These are phyloP conservation scores for Epirrhoe tristata DNA, from an alignment of 2,888 invertebrate genomes.

Conservation along the genomic window DNA sequence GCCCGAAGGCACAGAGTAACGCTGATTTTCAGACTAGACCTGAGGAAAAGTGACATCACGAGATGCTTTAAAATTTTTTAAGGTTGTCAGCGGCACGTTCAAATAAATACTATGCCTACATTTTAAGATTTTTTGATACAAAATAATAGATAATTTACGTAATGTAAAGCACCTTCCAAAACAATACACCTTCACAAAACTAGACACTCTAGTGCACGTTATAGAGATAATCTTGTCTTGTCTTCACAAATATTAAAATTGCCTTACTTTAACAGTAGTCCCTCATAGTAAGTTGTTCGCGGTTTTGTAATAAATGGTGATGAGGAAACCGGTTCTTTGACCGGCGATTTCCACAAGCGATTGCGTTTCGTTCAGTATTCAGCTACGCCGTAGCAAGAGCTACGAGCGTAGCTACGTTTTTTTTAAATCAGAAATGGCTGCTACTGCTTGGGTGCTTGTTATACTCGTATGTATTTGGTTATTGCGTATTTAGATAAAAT, in stretches of 20 bases:
- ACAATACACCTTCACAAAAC: too few relatives aligned
- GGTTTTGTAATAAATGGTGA: conserved; percentile 47
- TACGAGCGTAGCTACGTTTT: conserved; percentile 22
- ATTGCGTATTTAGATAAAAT: not conserved
- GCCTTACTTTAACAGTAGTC: conserved; percentile 27
- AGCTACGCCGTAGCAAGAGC: conserved; percentile 31
- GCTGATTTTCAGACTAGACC: too few relatives aligned
- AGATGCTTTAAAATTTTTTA: too few relatives aligned
- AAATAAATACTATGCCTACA: too few relatives aligned
- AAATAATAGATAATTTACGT: too few relatives aligned
- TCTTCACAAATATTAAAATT: conserved; percentile 9
- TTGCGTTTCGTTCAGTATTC: conserved; percentile 25
- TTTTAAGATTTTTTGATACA: too few relatives aligned
- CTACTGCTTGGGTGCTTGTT: not conserved
- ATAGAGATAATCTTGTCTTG: too few relatives aligned
- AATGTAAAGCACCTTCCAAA: too few relatives aligned
- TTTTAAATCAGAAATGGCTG: not conserved
- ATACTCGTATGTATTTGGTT: not conserved
- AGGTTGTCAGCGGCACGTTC: too few relatives aligned
- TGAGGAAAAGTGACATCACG: too few relatives aligned
- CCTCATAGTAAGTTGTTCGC: conserved; percentile 40
- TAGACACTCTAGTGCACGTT: too few relatives aligned
- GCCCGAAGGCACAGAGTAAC: too few relatives aligned
- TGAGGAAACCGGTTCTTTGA: conserved; percentile 43
- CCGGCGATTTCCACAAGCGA: conserved; percentile 38